Evolutionary conservation across 2,113 vertebrate genomes (phyloP), one percentile per base, ranked within the genome.

Genomic region (Origma solitaria): DNA sequence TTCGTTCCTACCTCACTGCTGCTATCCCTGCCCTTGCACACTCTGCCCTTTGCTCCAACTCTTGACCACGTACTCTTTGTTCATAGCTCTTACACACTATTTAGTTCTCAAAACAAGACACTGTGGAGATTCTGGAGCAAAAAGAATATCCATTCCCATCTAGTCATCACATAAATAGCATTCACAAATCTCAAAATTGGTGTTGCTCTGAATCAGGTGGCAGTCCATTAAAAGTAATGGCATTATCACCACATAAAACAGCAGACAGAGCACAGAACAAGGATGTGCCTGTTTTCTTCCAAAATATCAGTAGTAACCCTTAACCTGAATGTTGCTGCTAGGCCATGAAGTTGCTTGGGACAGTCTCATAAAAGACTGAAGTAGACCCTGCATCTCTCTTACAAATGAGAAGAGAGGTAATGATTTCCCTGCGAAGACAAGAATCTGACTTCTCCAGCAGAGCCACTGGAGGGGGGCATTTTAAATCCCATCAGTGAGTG

Each of bases 1-100:
- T 40, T 56, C 0, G 0, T 45, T 86, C 42, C n/a, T 73, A 5
- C 7, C 25, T 37, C 4, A 1, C 40, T 53, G 35, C 37, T 94
- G 50, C 23, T 89, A 35, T 70, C 17, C 37, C 16, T 89, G 24
- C 17, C 31, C 23, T 76, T 64, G 64, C n/a, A 31, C 58, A 35
- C 16, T 86, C n/a, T 0, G 1, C 7, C 14, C n/a, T 51, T 47
- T 51, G 23, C 40, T 70, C 30, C 35, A 75, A 11, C 30, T 78
- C 35, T 42, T 51, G 30, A 58, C 64, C 33, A 35, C 0, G 1
- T 18, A 61, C 25, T 61, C 42, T 69, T 82, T 40, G 53, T 45
- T 86, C 22, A 12, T 42, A 19, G 69, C 25, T 53, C 31, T 49
- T 66, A 23, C 17, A 38, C 11, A 13, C 5, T 33, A 4, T 25